Evolutionary conservation across 2,888 invertebrate species (phyloP).

Genomic region (Lasioglossum pauxillum): DNA sequence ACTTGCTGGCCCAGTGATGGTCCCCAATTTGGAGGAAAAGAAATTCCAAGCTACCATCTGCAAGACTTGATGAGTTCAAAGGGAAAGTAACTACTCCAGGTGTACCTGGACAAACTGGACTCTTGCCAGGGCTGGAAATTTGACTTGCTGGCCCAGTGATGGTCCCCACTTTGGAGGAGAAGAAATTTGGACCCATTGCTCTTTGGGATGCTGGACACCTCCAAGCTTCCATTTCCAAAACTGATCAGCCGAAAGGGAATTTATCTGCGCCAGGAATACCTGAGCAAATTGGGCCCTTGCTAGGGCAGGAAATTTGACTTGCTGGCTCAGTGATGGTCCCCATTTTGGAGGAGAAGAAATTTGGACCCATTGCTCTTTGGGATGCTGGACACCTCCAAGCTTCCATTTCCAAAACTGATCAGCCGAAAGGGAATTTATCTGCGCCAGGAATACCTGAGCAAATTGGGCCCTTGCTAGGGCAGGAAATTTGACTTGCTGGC

Average conservation of each 20-base stretch:
- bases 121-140: background rate
- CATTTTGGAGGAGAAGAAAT: background rate
- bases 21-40: background rate
- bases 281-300: background rate
- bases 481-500: background rate
- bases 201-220: too few species aligned
- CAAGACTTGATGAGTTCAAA: background rate
- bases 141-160: background rate
- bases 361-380: too few species aligned
- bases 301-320: background rate
- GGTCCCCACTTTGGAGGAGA: background rate
- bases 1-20: background rate
- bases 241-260: background rate
- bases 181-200: too few species aligned
- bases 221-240: too few species aligned
- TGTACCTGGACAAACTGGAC: background rate
- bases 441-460: too few species aligned
- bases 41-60: too few species aligned
- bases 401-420: too few species aligned
- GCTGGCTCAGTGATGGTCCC: too few species aligned
- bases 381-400: too few species aligned
- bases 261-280: background rate
- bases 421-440: too few species aligned
- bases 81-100: slow-evolving; percentile 8
- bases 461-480: background rate